Percentiles rank a stretch among this genome's conserved stretches.
Evolutionary conservation across 2,797 vertebrate genomes (phyloP).

Genomic region (Periophthalmus magnuspinnatus): DNA sequence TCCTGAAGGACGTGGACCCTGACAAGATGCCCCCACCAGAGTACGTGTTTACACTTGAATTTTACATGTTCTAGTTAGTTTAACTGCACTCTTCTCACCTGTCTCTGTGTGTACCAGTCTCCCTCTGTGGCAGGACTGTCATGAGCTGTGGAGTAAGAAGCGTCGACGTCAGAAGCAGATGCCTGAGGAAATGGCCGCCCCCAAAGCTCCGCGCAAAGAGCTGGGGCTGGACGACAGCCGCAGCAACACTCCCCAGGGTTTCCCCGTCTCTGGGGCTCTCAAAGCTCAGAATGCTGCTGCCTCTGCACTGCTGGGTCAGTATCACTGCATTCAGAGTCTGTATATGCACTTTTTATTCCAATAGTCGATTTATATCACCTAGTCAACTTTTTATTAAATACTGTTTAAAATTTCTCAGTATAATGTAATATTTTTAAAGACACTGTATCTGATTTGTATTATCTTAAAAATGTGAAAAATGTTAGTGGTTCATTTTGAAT

Average conservation of each 20-base stretch:
- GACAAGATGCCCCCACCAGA: conserved; percentile 99
- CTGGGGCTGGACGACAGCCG: conserved; percentile 94
- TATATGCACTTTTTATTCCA: background rate
- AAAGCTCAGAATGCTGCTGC: conserved; percentile 83
- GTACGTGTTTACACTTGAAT: conserved; percentile 71
- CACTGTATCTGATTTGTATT: too few relatives aligned
- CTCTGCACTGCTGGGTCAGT: conserved; percentile 84
- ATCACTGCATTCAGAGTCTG: background rate
- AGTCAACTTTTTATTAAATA: too few relatives aligned
- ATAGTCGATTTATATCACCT: too few relatives aligned
- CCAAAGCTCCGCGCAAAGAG: conserved; percentile 94
- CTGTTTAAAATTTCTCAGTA: too few relatives aligned
- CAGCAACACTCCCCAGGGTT: conserved; percentile 93
- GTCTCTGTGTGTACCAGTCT: conserved; percentile 74
- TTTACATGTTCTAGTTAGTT: too few relatives aligned
- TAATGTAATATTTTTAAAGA: too few relatives aligned
- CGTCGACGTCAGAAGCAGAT: conserved; percentile 96
- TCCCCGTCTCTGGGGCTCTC: conserved; percentile 80
- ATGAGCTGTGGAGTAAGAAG: conserved; percentile 99
- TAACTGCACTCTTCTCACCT: background rate
- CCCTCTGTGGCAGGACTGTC: conserved; percentile 98
- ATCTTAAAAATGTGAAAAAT: too few relatives aligned
- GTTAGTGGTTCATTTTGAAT: too few relatives aligned
- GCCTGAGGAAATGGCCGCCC: conserved; percentile 85
- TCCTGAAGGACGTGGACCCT: conserved; percentile 94